These are phyloP conservation scores for Slavum lentiscoides DNA, from an alignment of 2,888 invertebrate species.

Conservation along the genomic window DNA sequence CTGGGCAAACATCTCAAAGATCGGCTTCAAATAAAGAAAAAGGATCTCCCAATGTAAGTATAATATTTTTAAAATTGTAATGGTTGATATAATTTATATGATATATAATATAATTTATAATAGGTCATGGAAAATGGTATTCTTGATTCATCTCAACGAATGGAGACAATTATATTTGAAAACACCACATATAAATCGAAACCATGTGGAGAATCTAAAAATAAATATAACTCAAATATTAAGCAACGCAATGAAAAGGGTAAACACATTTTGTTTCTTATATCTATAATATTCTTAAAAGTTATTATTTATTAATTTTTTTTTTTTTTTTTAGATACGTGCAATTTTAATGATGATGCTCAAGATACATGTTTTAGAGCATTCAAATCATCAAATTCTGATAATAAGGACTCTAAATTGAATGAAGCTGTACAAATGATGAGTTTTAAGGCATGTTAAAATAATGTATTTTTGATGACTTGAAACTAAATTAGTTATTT, in stretches of 20 bases:
- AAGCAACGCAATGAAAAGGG: slow-evolving; percentile 46
- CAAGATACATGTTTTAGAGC: slow-evolving; percentile 48
- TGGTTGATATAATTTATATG: slow-evolving; percentile 6
- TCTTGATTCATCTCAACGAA: slow-evolving; percentile 44
- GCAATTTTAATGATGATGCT: slow-evolving; percentile 47
- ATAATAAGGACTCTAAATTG: slow-evolving; percentile 38
- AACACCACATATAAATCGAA: slow-evolving; percentile 48
- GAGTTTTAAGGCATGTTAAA: slow-evolving; percentile 33
- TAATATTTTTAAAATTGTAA: background rate
- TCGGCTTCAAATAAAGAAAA: slow-evolving; percentile 39
- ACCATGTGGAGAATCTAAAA: slow-evolving; percentile 47
- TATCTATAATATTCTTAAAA: background rate
- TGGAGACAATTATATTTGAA: slow-evolving; percentile 51
- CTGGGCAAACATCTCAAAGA: slow-evolving; percentile 32
- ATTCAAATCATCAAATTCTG: slow-evolving; percentile 43
- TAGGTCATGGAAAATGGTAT: slow-evolving; percentile 52
- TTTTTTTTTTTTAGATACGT: slow-evolving; percentile 17
- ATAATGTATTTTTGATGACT: background rate
- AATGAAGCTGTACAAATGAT: slow-evolving; percentile 51
- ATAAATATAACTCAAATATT: slow-evolving; percentile 47
- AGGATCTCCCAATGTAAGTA: slow-evolving; percentile 19
- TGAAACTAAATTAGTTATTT: background rate
- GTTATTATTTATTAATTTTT: background rate
- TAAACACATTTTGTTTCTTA: background rate
- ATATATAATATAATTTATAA: slow-evolving; percentile 9